A percentile compares a stretch with the other conserved stretches of the same genome.
phyloP scores from a whole-genome alignment of 2,888 invertebrate genomes.

The Metalampra italica region DNA sequence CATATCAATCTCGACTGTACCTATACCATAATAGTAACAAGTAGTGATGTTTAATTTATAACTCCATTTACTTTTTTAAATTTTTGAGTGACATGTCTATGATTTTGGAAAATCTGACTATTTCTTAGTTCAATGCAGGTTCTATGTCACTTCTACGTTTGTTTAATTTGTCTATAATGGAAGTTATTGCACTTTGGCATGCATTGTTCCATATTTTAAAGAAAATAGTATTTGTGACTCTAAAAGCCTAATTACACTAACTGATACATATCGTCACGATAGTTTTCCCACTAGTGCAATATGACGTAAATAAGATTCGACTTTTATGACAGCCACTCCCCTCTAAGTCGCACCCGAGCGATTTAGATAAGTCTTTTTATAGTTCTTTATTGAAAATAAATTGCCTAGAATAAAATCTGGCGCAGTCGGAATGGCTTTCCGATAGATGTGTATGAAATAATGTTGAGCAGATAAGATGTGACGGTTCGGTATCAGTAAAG shows the following conservation, averaged over 20 bases:
- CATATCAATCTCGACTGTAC: too few relatives aligned
- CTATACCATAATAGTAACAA: too few relatives aligned
- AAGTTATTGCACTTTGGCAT: too few relatives aligned
- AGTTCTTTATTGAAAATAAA: conserved; percentile 80
- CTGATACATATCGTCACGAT: conserved; percentile 9
- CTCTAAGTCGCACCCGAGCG: conserved; percentile 59
- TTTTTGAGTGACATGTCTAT: too few relatives aligned
- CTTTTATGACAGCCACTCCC: conserved; percentile 68
- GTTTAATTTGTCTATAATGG: too few relatives aligned
- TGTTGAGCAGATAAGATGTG: conserved; percentile 67
- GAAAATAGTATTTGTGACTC: neutral
- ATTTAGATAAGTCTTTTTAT: conserved; percentile 79
- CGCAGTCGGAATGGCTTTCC: conserved; percentile 74
- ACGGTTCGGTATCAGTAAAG: conserved; percentile 47
- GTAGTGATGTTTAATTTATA: too few relatives aligned
- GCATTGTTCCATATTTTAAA: neutral
- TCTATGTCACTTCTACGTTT: conserved; percentile 2
- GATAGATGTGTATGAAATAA: conserved; percentile 77
- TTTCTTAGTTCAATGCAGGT: too few relatives aligned
- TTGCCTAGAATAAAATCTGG: conserved; percentile 78
- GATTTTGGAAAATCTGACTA: too few relatives aligned
- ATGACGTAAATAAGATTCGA: conserved; percentile 69
- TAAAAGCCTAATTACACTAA: neutral
- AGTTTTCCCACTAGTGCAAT: conserved; percentile 47
- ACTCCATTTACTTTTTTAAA: too few relatives aligned